phyloP scores from a whole-genome alignment of 2,888 invertebrate species.

The Macrosiphum euphorbiae region DNA sequence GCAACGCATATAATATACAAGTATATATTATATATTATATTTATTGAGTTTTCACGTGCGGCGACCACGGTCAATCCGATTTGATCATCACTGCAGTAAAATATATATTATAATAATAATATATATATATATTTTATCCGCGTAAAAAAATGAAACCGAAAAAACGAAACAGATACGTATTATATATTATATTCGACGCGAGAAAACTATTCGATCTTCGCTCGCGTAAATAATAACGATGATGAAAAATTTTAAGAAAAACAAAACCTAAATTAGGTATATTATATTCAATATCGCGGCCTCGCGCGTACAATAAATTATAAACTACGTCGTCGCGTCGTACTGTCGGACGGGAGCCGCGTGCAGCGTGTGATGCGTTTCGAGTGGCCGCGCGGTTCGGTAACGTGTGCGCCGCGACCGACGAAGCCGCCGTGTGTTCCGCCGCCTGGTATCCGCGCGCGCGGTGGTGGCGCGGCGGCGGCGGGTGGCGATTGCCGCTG shows the following conservation, averaged over 20 bases:
- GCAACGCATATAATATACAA: neutral
- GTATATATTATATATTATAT: neutral
- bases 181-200: neutral
- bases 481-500: neutral
- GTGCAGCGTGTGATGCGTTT: constrained; percentile 39
- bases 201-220: neutral
- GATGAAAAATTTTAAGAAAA: neutral
- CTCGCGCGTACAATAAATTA: neutral
- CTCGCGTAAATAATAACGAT: neutral
- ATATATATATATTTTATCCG: neutral
- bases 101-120: neutral
- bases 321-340: constrained; percentile 22
- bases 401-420: constrained; percentile 52
- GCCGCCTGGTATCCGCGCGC: constrained; percentile 31
- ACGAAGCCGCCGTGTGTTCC: constrained; percentile 5
- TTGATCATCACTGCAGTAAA: neutral
- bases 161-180: neutral
- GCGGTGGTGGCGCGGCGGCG: neutral
- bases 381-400: constrained; percentile 60
- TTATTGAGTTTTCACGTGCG: neutral
- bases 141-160: neutral
- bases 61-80: neutral
- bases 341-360: constrained; percentile 8
- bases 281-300: neutral
- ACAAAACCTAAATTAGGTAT: neutral